Percentiles rank a stretch among this genome's conserved stretches.
These are phyloP conservation scores for Apamea epomidion DNA, from an alignment of 2,888 invertebrate species.

Conservation along the genomic window DNA sequence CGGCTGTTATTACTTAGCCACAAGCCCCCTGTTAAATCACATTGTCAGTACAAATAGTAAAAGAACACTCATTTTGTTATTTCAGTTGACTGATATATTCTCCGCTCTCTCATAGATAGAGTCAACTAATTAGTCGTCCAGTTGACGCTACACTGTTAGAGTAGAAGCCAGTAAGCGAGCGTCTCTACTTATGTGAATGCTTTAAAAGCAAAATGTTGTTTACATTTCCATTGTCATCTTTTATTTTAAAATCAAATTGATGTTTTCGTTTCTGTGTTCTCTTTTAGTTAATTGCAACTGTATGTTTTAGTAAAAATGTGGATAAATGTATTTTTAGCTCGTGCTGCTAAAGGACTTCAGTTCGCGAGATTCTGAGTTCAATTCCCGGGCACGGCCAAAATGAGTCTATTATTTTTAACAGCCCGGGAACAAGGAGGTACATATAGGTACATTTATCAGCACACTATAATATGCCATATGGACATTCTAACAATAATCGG, in stretches of 20 bases:
- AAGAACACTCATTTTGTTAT: neutral
- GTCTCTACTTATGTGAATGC: conserved; percentile 2
- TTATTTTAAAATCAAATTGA: neutral
- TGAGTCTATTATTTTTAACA: neutral
- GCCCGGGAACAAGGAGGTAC: neutral
- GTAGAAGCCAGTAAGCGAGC: conserved; percentile 16
- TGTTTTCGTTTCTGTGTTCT: neutral
- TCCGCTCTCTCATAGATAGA: neutral
- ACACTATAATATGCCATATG: neutral
- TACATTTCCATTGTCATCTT: neutral
- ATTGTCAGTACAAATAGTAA: neutral
- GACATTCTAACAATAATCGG: neutral
- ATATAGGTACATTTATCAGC: neutral
- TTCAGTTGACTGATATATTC: conserved; percentile 10
- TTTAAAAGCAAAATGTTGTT: conserved; percentile 35
- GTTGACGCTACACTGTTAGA: neutral
- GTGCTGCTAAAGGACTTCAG: neutral
- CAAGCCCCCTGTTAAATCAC: neutral
- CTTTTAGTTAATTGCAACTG: neutral
- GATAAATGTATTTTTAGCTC: neutral
- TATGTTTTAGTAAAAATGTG: neutral
- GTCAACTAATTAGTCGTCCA: conserved; percentile 24
- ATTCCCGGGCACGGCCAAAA: neutral
- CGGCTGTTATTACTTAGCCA: too few relatives aligned
- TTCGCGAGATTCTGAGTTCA: neutral